phyloP scores from a whole-genome alignment of 2,888 invertebrate genomes.

The Lamellibrachia columna region DNA sequence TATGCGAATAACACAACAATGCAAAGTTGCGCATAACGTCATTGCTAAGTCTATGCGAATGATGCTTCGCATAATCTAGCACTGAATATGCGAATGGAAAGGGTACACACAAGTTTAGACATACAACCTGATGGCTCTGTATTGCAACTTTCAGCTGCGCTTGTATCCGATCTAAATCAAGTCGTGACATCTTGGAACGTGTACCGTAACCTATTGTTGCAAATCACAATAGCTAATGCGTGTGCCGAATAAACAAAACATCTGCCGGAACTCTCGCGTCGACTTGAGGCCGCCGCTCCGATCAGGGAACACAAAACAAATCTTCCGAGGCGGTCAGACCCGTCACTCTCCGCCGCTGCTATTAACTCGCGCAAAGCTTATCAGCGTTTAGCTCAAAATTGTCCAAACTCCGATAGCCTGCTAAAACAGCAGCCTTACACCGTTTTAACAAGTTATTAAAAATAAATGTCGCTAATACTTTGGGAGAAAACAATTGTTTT shows the following conservation, averaged over 20 bases:
- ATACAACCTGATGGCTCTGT: constrained; percentile 61
- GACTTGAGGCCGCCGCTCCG: neutral
- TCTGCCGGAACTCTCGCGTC: neutral
- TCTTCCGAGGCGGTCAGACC: neutral
- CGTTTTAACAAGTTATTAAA: neutral
- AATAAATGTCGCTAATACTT: neutral
- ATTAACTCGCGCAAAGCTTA: neutral
- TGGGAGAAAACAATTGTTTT: constrained; percentile 11
- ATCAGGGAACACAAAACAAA: constrained; percentile 5
- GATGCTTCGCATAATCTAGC: constrained; percentile 21
- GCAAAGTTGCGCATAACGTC: constrained; percentile 2
- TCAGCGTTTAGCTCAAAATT: neutral
- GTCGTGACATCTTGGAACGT: constrained; percentile 47
- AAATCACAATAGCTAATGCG: constrained; percentile 3
- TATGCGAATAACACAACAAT: neutral
- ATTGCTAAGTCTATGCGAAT: neutral
- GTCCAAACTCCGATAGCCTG: constrained; percentile 1
- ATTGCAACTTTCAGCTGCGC: constrained; percentile 59
- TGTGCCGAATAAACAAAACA: constrained; percentile 4
- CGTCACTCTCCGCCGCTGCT: constrained; percentile 10
- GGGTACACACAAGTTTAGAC: constrained; percentile 35
- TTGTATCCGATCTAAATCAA: constrained; percentile 58
- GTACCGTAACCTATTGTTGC: neutral
- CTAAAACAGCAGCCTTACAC: neutral
- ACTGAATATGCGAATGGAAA: constrained; percentile 32